Evolutionary conservation across 1,140 invertebrate species (phyloP), one percentile per base, ranked within the genome.

Genomic region (Galendromus occidentalis): DNA sequence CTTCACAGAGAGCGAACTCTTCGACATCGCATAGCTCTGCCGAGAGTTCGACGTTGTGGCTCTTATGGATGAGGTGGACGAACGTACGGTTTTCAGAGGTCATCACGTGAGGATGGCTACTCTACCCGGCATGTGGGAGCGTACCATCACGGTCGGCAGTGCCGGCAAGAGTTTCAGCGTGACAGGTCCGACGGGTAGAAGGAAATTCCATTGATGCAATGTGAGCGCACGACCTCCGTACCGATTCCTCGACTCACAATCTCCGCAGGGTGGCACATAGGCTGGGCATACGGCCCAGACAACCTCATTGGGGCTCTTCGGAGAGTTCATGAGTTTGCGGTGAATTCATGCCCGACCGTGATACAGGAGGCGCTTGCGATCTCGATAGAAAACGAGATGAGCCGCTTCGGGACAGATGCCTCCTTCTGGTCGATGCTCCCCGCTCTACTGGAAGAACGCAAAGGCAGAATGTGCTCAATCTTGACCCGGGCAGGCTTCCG

Each of bases 91-190:
- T 20, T 97, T 87, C 73, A 82, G 87, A 72, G 85, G 85, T 0
- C 79, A 90, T 73, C 92, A 96, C 76, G 82, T 92, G 67, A 81
- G 89, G 73, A 93, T 95, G 64, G 90, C 88, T 17, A 85, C 87
- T 0, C 74, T 97, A 12, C 91, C 93, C n/a, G 91, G 80, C 6
- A 98, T 98, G 94, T 98, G 88, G 84, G 90, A 98, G 67, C 81
- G 92, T 65, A 98, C 94, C 0, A 85, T 98, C 30, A 97, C 93
- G 0, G 85, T 98, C 71, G 91, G 94, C 0, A 95, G 91, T 44
- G 92, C 91, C 0, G 94, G 94, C 0, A 98, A 98, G 80, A 91
- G 90, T 0, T 97, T 97, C 76, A 91, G 88, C 69, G 88, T 91
- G 5, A 98, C 95, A 5, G 95, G 94, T 1, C 14, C 14, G 14